phyloP scores from a whole-genome alignment of 2,888 invertebrate genomes.

The Carcina quercana region DNA sequence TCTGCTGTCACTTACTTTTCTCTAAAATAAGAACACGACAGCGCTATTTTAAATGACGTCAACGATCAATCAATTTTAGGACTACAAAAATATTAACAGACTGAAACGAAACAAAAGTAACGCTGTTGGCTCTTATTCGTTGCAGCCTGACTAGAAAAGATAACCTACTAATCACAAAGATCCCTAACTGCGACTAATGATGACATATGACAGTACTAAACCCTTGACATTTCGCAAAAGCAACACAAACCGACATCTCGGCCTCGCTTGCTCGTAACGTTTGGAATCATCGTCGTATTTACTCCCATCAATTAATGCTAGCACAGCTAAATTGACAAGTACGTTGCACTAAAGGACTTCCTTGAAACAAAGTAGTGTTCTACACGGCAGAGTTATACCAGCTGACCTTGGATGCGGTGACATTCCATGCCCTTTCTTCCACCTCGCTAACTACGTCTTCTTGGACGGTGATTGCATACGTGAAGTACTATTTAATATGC shows the following conservation, averaged over 20 bases:
- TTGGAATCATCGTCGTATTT: slow-evolving; percentile 30
- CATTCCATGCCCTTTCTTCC: slow-evolving; percentile 71
- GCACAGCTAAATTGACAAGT: slow-evolving; percentile 25
- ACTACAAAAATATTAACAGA: too few relatives aligned
- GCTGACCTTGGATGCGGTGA: slow-evolving; percentile 52
- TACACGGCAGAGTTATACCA: slow-evolving; percentile 37
- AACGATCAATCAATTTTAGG: too few relatives aligned
- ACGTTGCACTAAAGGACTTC: slow-evolving; percentile 24
- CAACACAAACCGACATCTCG: slow-evolving; percentile 31
- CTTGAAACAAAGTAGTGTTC: slow-evolving; percentile 20
- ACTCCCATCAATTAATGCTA: slow-evolving; percentile 38
- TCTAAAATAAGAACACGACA: too few relatives aligned
- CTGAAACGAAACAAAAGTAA: too few relatives aligned
- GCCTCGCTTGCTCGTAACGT: slow-evolving; percentile 41
- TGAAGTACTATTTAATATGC: slow-evolving; percentile 66
- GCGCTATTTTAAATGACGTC: too few relatives aligned
- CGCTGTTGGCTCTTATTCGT: too few relatives aligned
- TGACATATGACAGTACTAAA: slow-evolving; percentile 2
- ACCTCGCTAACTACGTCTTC: slow-evolving; percentile 66
- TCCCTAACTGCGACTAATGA: too few relatives aligned
- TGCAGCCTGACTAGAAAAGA: too few relatives aligned
- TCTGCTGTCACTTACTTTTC: too few relatives aligned
- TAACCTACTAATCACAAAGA: too few relatives aligned
- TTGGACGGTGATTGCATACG: slow-evolving; percentile 62
- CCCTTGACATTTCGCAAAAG: slow-evolving; percentile 9